Percentiles rank a stretch among this genome's conserved stretches.
Evolutionary conservation across 1,140 invertebrate species (phyloP).

Genomic region (Drosophila pruinosa): DNA sequence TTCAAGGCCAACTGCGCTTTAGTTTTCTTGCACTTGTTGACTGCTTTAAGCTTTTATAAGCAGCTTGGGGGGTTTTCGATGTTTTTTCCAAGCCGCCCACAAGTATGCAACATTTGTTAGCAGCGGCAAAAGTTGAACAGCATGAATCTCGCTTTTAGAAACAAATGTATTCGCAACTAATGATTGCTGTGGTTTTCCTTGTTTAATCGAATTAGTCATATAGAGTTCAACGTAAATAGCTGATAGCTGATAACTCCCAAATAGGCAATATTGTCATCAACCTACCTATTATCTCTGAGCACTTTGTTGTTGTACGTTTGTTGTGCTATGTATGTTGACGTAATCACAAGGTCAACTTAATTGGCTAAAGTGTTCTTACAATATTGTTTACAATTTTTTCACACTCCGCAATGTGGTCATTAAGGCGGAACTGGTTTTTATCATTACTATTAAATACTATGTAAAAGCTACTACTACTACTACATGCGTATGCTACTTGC

Average conservation of each 20-base stretch:
- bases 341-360: constrained; percentile 35
- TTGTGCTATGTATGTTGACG: constrained; percentile 18
- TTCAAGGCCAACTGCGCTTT: not conserved
- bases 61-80: not conserved
- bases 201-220: constrained; percentile 8
- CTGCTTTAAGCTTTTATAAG: constrained; percentile 6
- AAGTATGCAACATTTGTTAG: constrained; percentile 27
- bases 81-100: not conserved
- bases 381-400: constrained; percentile 37
- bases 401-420: constrained; percentile 49
- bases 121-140: constrained; percentile 7
- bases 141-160: constrained; percentile 4
- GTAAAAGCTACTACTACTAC: not conserved
- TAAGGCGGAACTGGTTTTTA: constrained; percentile 50
- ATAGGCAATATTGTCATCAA: constrained; percentile 21
- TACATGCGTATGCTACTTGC: not conserved
- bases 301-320: constrained; percentile 12
- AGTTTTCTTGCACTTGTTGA: constrained; percentile 7
- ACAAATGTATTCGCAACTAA: no score
- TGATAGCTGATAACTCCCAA: constrained; percentile 2
- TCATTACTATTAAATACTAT: constrained; percentile 15
- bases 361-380: constrained; percentile 27
- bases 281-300: not conserved
- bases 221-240: not conserved
- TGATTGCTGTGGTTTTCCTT: constrained; percentile 23